phyloP scores from a whole-genome alignment of 92 coral and sea anemone genomes.

The Phenganax marumi region DNA sequence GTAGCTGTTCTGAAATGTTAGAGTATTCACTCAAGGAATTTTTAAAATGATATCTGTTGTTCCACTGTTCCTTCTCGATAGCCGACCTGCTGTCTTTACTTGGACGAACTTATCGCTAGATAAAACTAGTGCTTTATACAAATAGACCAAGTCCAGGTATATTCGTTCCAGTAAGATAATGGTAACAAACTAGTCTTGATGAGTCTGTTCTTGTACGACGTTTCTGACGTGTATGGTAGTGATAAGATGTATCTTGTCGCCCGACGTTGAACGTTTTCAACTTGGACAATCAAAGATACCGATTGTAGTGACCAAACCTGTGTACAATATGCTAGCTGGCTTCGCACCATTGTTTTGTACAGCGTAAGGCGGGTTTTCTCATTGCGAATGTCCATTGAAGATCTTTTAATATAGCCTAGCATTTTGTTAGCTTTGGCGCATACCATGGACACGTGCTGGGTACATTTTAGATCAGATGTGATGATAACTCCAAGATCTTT shows the following conservation, averaged over 20 bases:
- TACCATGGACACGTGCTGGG: constrained; percentile 27
- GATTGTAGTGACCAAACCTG: constrained; percentile 52
- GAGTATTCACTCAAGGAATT: too few relatives aligned
- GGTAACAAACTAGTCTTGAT: too few relatives aligned
- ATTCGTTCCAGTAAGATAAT: too few relatives aligned
- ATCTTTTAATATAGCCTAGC: constrained; percentile 45
- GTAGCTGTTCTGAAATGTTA: too few relatives aligned
- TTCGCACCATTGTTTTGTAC: constrained; percentile 45
- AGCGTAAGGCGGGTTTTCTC: not conserved
- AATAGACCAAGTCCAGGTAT: too few relatives aligned
- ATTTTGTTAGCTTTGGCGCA: constrained; percentile 38
- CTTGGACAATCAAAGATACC: constrained; percentile 18
- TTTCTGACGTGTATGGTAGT: not conserved
- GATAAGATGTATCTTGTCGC: not conserved
- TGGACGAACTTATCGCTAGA: not conserved
- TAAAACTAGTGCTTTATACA: too few relatives aligned
- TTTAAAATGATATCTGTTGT: too few relatives aligned
- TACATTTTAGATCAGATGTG: constrained; percentile 41
- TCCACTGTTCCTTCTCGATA: not conserved
- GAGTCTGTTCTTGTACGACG: not conserved
- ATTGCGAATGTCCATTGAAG: not conserved
- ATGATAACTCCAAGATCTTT: constrained; percentile 49
- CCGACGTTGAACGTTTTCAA: not conserved
- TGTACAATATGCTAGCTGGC: constrained; percentile 43
- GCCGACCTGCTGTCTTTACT: not conserved